A percentile compares a stretch with the other conserved stretches of the same genome.
These are phyloP conservation scores for Platerodrilus igneus DNA, from an alignment of 2,888 invertebrate species.

Conservation along the genomic window DNA sequence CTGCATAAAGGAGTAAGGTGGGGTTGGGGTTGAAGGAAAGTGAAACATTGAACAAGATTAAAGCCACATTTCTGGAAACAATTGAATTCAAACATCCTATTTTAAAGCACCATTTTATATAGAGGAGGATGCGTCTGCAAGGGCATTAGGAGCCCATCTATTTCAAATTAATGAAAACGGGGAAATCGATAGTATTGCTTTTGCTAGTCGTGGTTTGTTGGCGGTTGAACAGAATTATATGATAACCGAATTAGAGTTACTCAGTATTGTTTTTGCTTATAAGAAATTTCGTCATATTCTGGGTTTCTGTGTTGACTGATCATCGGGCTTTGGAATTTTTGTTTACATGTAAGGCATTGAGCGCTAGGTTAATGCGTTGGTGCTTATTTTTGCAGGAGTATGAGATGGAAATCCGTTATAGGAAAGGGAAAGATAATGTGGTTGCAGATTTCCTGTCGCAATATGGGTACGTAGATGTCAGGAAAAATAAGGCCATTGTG, in stretches of 20 bases:
- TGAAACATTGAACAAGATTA: no score
- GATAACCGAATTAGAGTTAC: no score
- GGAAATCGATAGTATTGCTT: not conserved
- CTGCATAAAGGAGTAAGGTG: not conserved
- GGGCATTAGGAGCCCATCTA: conserved; percentile 8
- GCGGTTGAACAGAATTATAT: no score
- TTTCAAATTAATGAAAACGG: conserved; percentile 4
- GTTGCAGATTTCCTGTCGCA: no score
- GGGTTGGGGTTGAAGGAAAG: no score
- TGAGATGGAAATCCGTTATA: no score
- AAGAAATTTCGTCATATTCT: no score
- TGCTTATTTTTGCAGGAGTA: conserved; percentile 1
- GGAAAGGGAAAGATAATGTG: no score
- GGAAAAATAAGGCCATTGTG: not conserved
- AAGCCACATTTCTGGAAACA: no score
- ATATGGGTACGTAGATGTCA: not conserved
- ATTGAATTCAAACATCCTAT: not conserved
- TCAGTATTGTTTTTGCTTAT: no score
- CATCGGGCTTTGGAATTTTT: conserved; percentile 1
- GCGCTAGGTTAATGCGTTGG: conserved; percentile 1
- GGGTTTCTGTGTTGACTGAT: not conserved
- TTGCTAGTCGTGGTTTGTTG: no score
- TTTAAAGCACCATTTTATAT: conserved; percentile 5
- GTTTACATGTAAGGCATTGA: not conserved
- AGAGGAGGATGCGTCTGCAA: conserved; percentile 9